Conservation (phyloP, 2,797 vertebrate genomes). For the Ctenopoma kingsleyae region DNA sequence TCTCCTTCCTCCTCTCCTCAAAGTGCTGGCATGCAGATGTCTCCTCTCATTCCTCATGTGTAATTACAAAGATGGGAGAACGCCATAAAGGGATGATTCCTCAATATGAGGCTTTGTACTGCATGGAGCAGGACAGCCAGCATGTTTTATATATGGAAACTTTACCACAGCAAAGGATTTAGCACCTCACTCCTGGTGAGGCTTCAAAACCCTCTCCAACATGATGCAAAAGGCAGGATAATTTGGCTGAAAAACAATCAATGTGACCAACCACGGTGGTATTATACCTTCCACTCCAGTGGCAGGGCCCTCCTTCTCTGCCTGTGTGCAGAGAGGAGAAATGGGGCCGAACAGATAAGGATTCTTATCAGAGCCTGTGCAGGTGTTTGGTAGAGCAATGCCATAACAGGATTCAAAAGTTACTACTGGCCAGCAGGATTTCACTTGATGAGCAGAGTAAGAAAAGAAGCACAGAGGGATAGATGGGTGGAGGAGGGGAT, state of each 20-base stretch:
- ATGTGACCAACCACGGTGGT: slow-evolving; percentile 34
- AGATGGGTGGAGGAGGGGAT: slow-evolving; percentile 16
- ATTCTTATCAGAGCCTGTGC: slow-evolving; percentile 73
- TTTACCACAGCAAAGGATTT: slow-evolving; percentile 42
- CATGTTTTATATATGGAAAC: slow-evolving; percentile 47
- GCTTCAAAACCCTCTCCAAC: slow-evolving; percentile 21
- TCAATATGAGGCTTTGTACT: slow-evolving; percentile 37
- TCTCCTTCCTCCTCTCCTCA: slow-evolving; percentile 67
- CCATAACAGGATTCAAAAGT: slow-evolving; percentile 68
- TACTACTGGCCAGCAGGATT: slow-evolving; percentile 49
- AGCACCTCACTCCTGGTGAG: slow-evolving; percentile 15
- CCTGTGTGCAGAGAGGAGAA: slow-evolving; percentile 49
- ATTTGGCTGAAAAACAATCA: slow-evolving; percentile 58
- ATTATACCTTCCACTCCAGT: slow-evolving; percentile 30
- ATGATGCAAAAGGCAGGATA: slow-evolving; percentile 21
- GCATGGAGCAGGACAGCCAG: slow-evolving; percentile 33
- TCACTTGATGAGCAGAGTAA: slow-evolving; percentile 40
- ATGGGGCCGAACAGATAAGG: slow-evolving; percentile 63
- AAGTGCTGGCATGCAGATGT: slow-evolving; percentile 70
- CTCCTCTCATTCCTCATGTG: slow-evolving; percentile 65
- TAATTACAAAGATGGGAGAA: slow-evolving; percentile 70
- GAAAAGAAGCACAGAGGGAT: slow-evolving; percentile 14
- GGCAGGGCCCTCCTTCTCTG: slow-evolving; percentile 36
- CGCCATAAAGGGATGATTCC: slow-evolving; percentile 49
- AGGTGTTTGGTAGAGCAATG: slow-evolving; percentile 68